A percentile compares a stretch with the other conserved stretches of the same genome.
Evolutionary conservation across 2,113 vertebrate genomes (phyloP).

Genomic region (Parus major): DNA sequence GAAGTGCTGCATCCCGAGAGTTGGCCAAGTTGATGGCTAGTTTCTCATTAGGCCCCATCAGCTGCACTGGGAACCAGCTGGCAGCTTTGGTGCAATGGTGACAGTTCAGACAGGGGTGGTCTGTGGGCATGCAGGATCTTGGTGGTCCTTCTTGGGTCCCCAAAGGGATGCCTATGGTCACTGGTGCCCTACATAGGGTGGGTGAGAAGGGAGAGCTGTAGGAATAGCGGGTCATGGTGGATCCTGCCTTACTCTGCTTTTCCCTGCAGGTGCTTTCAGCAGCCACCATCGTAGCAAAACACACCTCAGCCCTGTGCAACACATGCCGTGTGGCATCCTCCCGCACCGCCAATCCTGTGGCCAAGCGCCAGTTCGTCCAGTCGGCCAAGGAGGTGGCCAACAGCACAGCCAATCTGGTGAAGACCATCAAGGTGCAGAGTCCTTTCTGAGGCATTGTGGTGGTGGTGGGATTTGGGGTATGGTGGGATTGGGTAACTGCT

Average conservation of each 20-base stretch:
- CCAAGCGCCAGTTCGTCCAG: conserved; percentile 98
- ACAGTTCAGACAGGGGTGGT: not conserved
- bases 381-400: conserved; percentile 98
- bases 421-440: conserved; percentile 92
- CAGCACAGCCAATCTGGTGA: conserved; percentile 96
- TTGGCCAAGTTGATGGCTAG: not conserved
- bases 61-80: not conserved
- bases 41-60: not conserved
- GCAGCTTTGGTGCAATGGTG: not conserved
- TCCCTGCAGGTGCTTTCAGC: conserved; percentile 89
- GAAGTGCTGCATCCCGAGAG: not conserved
- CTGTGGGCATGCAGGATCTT: not conserved
- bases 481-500: not conserved
- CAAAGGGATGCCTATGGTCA: not conserved
- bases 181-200: not conserved
- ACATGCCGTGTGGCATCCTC: conserved; percentile 94
- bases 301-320: conserved; percentile 96
- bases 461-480: not conserved
- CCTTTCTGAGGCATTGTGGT: not conserved
- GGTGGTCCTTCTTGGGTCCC: not conserved
- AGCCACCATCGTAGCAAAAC: conserved; percentile 96
- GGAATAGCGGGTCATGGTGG: rapidly evolving
- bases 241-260: not conserved
- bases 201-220: not conserved
- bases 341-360: conserved; percentile 90